Evolutionary conservation across 2,888 invertebrate genomes (phyloP), one percentile per base, ranked within the genome.

Genomic region (Orchestes rusci): DNA sequence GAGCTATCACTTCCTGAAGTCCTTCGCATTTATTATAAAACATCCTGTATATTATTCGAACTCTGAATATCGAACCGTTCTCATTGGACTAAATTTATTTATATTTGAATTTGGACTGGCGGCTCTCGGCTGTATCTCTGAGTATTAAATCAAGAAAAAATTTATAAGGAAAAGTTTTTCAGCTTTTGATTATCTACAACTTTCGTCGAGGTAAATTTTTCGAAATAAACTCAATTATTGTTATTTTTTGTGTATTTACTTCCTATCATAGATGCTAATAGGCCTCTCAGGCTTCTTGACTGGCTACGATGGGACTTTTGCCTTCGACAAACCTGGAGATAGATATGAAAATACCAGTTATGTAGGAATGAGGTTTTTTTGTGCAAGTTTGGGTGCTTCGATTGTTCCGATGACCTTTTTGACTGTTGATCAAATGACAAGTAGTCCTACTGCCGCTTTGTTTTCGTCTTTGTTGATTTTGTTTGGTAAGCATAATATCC

Each of bases 301-400:
- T 34, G 95, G 95, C 1, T 96, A 96, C 66, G 85, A 95, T 75
- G 96, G 94, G 2, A 88, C 75, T 49, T 96, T 91, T 74, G 79
- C 91, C 0, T 96, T 95, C 72, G 89, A 90, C 59, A 94, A 94
- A 68, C 96, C 95, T 1, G 95, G 95, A 2, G 94, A 95, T 67
- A 90, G 90, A 64, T 96, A 90, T 70, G 87, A 85, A 53, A 85
- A 85, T 51, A 84, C 86, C 1, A 80, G 77, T 51, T 95, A 93
- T 64, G 72, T 92, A 56, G 95, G 95, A 53, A 96, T 96, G 95
- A 77, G 95, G 73, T 71, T 90, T 92, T 92, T 94, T 69, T 96
- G 95, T 67, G 87, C 92, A 15, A 73, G 84, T 23, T 67, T 95
- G 57, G 95, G 95, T 29, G 86, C 92, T 13, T 70, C 82, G 30